Evolutionary conservation across 2,797 vertebrate genomes (phyloP), one percentile per base, ranked within the genome.

Genomic region (Phylloscopus collybita): DNA sequence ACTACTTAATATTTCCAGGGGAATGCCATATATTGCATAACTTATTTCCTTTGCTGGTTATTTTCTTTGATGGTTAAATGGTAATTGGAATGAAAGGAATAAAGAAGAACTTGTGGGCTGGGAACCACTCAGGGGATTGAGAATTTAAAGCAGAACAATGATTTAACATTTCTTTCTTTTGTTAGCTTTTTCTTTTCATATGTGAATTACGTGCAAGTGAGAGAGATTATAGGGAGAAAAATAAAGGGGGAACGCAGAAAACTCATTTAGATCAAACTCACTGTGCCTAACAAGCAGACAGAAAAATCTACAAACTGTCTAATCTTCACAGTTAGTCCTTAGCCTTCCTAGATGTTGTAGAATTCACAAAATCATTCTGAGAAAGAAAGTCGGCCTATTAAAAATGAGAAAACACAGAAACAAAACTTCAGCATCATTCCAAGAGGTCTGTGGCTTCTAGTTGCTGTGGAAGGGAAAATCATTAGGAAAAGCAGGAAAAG

Each of bases 81-180:
- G 79, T 96, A 96, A 96, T 95, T 96, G 82, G 84, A 94, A 86
- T 86, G 87, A 95, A 96, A 95, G 66, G 76, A 94, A 86, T 76
- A 80, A 92, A 92, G 85, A 74, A 93, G 74, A 50, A 74, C 74
- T 96, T 81, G 85, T 95, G 90, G 72, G 78, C 44, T 96, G 90
- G 90, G 76, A 89, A 70, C 45, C 56, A 85, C 93, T 86, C 91
- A 79, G 72, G 92, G 92, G 87, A 92, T 42, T 92, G 86, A 87
- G 79, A 95, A 90, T 92, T 69, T 94, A 72, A 95, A 92, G 59
- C 78, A 91, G 83, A 97, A 94, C 66, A 94, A 90, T 92, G 89
- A 92, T 89, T 96, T 94, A 82, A 92, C 89, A 50, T 80, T 91
- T 94, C 80, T 60, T 86, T 86, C 82, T 86, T 94, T 94, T 95